Percentiles rank a stretch among this genome's conserved stretches.
Evolutionary conservation across 2,797 vertebrate genomes (phyloP).

Genomic region (Picus viridis): DNA sequence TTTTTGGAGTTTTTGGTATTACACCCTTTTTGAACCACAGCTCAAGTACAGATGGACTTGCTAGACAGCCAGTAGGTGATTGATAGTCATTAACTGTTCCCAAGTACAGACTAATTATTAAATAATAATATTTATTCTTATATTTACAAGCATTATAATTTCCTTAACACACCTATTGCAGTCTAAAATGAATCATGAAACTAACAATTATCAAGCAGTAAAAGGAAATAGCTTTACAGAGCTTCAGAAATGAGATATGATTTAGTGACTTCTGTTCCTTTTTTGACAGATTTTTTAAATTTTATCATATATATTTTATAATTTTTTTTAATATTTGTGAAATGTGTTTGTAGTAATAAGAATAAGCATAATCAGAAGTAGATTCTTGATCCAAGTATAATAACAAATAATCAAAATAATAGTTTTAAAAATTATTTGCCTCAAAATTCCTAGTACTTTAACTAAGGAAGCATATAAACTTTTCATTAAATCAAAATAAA

Average conservation of each 20-base stretch:
- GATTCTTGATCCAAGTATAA: background rate
- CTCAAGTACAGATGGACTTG: background rate
- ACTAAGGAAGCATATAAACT: background rate
- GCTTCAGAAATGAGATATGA: background rate
- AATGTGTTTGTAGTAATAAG: background rate
- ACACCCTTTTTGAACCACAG: background rate
- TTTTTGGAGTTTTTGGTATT: background rate
- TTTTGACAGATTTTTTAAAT: background rate
- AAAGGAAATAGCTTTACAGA: background rate
- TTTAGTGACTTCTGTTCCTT: background rate
- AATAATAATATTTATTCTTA: background rate
- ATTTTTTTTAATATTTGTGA: background rate
- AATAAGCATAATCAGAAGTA: background rate
- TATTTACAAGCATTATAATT: background rate
- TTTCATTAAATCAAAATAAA: background rate
- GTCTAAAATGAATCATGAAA: background rate
- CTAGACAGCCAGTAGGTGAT: background rate
- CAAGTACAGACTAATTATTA: background rate
- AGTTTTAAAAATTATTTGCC: background rate
- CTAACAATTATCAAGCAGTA: background rate
- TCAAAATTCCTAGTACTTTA: background rate
- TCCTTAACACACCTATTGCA: background rate
- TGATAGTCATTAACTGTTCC: background rate
- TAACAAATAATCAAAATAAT: background rate
- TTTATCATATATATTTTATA: background rate